Base-by-base conservation (phyloP, 2,797 vertebrate genomes). In the Erpetoichthys calabaricus region DNA sequence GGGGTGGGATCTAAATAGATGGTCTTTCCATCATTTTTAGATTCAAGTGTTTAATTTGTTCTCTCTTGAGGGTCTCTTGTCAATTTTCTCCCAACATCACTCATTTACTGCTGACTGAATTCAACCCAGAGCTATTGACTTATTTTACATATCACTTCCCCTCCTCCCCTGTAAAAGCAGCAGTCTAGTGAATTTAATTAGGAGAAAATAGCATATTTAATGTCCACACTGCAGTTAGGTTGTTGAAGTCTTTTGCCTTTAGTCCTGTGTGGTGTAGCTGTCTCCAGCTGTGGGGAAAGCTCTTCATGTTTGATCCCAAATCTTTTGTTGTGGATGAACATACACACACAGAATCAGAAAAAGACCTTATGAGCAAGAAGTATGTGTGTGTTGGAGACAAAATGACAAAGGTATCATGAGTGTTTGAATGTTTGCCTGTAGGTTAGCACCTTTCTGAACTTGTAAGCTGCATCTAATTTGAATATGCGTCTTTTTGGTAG, bases 341-440 rank as follows among this genome's bases (percentile, higher is more conserved):
- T 66, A 62, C 62, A 70, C 66, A 62, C 62, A 57, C 60, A 62
- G 71, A 75, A 68, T 74, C 68, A 69, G 64, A 75, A 77, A 73
- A 64, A 74, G 70, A 25, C 45, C 70, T 56, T 53, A 59, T 59
- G 65, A 70, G 58, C 59, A 70, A 59, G 62, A 65, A 60, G 25
- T 25, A 25, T 25, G 25, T 25, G 25, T 25, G 25, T 25, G 25
- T 25, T 25, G 25, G 55, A 47, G 68, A 74, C 63, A 58, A 68
- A 74, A 50, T 44, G 68, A 73, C 61, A 60, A 67, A 62, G 60
- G 47, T 45, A 61, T 57, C 57, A 47, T 47, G 4, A 60, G 59
- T 41, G 62, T 55, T 57, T 51, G 68, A 74, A 63, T 73, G 66
- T 63, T 71, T 59, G 9, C 55, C 42, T 62, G 43, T 59, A 67